A percentile compares a stretch with the other conserved stretches of the same genome.
These are phyloP conservation scores for Gymnocypris eckloni DNA, from an alignment of 2,797 vertebrate genomes.

Conservation along the genomic window DNA sequence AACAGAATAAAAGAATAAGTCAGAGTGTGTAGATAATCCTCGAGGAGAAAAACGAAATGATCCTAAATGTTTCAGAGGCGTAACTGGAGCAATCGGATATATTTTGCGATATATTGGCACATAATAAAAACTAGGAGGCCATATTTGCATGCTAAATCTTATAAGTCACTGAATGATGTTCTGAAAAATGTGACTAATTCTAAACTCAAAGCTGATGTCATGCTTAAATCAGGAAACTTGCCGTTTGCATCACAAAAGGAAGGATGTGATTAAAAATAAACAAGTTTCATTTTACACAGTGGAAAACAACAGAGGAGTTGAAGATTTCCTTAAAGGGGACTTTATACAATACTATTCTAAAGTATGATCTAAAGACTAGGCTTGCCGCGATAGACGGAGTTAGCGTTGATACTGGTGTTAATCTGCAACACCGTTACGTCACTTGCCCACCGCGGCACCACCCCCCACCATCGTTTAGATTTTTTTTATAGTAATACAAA, in stretches of 20 bases:
- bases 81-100: background rate
- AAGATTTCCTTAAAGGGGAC: slow-evolving; percentile 42
- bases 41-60: slow-evolving; percentile 13
- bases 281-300: slow-evolving; percentile 53
- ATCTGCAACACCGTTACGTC: too few species aligned
- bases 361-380: slow-evolving; percentile 28
- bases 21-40: slow-evolving; percentile 9
- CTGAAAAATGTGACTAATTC: background rate
- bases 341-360: slow-evolving; percentile 24
- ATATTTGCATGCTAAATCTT: background rate
- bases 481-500: too few species aligned
- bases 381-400: too few species aligned
- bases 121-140: background rate
- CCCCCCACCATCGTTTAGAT: too few species aligned
- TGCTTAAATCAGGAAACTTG: slow-evolving; percentile 19
- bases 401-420: too few species aligned
- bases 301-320: slow-evolving; percentile 33
- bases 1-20: slow-evolving; percentile 29
- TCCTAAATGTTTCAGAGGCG: background rate
- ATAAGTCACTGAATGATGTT: background rate
- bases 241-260: slow-evolving; percentile 15
- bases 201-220: slow-evolving; percentile 7
- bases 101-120: background rate
- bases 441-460: too few species aligned
- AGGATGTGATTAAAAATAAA: slow-evolving; percentile 57